Base-by-base conservation (phyloP, 2,888 invertebrate species). In the Conomelus anceps region DNA sequence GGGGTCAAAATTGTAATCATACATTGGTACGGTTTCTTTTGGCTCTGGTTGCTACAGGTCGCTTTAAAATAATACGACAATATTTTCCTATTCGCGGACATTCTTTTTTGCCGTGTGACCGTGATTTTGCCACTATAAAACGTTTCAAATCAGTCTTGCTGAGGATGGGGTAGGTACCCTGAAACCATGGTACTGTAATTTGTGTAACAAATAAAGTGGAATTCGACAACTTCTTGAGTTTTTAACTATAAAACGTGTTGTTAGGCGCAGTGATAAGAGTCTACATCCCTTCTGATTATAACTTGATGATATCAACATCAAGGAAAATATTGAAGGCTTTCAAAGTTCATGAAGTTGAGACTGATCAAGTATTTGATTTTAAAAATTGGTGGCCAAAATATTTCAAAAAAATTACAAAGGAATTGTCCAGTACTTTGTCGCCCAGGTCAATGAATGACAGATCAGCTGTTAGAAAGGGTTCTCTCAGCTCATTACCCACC, bases 221-320 rank as follows among this genome's bases (percentile, higher is more conserved):
- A n/a, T n/a, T n/a, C n/a, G n/a, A n/a, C n/a, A n/a, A n/a, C n/a
- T n/a, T n/a, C n/a, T n/a, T n/a, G n/a, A n/a, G n/a, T n/a, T n/a
- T n/a, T n/a, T n/a, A n/a, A 29, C 22, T 22, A 34, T 88, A 4
- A 88, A 88, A 88, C 88, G 34, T 34, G 34, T 29, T 6, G 41
- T 88, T 85, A 26, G 90, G 13, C 24, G 17, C 24, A 22, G 41
- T 84, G 89, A 90, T 90, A n/a, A 88, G 89, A 17, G 88, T 91
- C 9, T 90, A 90, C 86, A 84, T 90, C 84, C 90, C 90, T 26
- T 85, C 89, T 84, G 87, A 90, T 34, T 90, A 90, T 26, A 86
- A 88, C 29, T 13, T 89, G 63, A 85, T 90, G 0, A 89, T 90
- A 41, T 63, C 41, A 20, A 88, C 22, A 34, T 89, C 90, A 13